Evolutionary conservation across 2,888 invertebrate genomes (phyloP).

Genomic region (Megamerina dolium): DNA sequence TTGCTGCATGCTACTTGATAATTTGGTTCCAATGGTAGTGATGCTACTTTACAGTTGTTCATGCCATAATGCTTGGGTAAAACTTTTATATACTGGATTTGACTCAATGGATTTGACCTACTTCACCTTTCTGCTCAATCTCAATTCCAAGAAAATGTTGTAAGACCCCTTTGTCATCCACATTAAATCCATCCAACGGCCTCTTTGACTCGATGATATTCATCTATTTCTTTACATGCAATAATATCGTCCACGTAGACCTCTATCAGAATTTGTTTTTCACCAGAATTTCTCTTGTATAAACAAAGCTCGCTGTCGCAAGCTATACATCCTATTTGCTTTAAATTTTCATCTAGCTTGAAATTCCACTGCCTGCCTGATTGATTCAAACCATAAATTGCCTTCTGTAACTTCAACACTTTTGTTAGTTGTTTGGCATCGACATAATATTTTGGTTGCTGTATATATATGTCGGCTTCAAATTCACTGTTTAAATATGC

Average conservation of each 20-base stretch:
- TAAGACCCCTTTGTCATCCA: background rate
- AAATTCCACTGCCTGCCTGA: constrained; percentile 20
- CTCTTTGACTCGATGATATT: background rate
- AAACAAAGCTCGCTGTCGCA: constrained; percentile 18
- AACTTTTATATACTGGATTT: too few relatives aligned
- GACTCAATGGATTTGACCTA: too few relatives aligned
- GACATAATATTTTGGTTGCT: constrained; percentile 15
- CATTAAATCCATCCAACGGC: background rate
- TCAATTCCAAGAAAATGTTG: too few relatives aligned
- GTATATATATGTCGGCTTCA: constrained; percentile 16
- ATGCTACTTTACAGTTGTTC: too few relatives aligned
- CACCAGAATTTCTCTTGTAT: constrained; percentile 6
- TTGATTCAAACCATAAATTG: constrained; percentile 24
- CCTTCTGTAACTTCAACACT: constrained; percentile 17
- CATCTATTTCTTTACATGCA: constrained; percentile 6
- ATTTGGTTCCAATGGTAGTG: too few relatives aligned
- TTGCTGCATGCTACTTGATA: too few relatives aligned
- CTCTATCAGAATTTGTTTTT: constrained; percentile 7
- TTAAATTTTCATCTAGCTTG: constrained; percentile 8
- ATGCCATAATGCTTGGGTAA: too few relatives aligned
- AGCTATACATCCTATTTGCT: constrained; percentile 6
- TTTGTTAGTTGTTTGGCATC: constrained; percentile 9
- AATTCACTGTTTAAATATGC: constrained; percentile 17
- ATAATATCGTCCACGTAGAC: constrained; percentile 17
- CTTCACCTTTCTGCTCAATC: too few relatives aligned